Conservation (phyloP, 2,113 vertebrate genomes). For the Rhabdomys dilectus region DNA sequence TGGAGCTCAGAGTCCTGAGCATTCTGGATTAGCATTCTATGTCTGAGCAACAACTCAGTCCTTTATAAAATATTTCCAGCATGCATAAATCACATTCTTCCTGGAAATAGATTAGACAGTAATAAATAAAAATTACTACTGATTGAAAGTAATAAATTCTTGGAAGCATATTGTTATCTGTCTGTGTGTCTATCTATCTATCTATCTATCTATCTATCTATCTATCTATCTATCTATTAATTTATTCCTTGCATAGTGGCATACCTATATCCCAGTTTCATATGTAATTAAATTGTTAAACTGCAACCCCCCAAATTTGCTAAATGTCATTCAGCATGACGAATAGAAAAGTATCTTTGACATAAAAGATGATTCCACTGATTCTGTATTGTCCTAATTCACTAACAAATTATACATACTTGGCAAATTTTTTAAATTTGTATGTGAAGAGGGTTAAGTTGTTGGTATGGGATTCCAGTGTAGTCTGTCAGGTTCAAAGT, state of each 20-base stretch:
- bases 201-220: not conserved
- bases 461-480: not conserved
- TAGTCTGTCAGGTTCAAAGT: not conserved
- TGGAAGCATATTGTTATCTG: not conserved
- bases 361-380: not conserved
- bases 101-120: slow-evolving; percentile 41
- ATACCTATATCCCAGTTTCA: slow-evolving; percentile 2
- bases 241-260: not conserved
- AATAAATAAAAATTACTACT: slow-evolving; percentile 28
- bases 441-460: not conserved
- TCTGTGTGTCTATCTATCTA: not conserved
- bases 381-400: not conserved
- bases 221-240: not conserved
- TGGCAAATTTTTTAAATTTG: slow-evolving; percentile 18
- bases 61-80: not conserved
- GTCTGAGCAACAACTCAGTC: not conserved
- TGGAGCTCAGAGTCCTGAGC: not conserved
- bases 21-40: not conserved
- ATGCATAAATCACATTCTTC: not conserved
- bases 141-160: slow-evolving; percentile 47
- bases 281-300: slow-evolving; percentile 58
- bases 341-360: slow-evolving; percentile 13
- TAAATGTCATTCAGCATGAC: not conserved
- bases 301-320: not conserved
- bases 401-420: slow-evolving; percentile 1